phyloP scores from a whole-genome alignment of 2,888 invertebrate species.

The Druceiella hillmani region DNA sequence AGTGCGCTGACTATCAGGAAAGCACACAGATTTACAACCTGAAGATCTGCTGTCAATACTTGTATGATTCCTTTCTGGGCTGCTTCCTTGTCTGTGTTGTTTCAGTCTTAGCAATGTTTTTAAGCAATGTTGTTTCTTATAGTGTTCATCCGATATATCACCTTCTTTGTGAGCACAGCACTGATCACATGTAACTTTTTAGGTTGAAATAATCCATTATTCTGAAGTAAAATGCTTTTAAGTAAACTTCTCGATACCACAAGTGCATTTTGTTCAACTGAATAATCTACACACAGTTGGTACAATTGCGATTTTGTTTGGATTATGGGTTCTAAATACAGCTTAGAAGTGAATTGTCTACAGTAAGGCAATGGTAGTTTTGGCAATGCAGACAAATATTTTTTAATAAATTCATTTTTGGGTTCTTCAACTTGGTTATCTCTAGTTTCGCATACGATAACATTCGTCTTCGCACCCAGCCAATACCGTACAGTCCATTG shows the following conservation, averaged over 20 bases:
- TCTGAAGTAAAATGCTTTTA: no score
- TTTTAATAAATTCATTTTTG: conserved; percentile 8
- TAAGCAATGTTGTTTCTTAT: conserved; percentile 16
- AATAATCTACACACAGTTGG: conserved; percentile 20
- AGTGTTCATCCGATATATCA: conserved; percentile 20
- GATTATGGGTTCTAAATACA: conserved; percentile 26
- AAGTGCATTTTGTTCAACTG: conserved; percentile 15
- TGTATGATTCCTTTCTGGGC: conserved; percentile 22
- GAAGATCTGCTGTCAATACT: conserved; percentile 24
- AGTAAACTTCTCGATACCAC: conserved; percentile 24
- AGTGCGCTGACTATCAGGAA: conserved; percentile 25
- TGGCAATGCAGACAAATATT: conserved; percentile 18
- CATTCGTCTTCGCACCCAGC: conserved; percentile 23
- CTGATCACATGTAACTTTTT: conserved; percentile 23
- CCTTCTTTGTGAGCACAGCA: conserved; percentile 24
- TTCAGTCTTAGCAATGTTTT: conserved; percentile 22
- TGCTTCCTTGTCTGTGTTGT: conserved; percentile 23
- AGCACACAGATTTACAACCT: conserved; percentile 27
- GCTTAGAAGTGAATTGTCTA: conserved; percentile 21
- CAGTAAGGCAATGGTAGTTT: conserved; percentile 26
- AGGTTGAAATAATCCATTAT: conserved; percentile 23
- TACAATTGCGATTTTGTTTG: no score
- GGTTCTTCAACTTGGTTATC: no score
- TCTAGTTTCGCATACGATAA: no score
- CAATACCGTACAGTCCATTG: conserved; percentile 23